phyloP scores from a whole-genome alignment of 2,797 vertebrate genomes.

The Psittacula derbiana region DNA sequence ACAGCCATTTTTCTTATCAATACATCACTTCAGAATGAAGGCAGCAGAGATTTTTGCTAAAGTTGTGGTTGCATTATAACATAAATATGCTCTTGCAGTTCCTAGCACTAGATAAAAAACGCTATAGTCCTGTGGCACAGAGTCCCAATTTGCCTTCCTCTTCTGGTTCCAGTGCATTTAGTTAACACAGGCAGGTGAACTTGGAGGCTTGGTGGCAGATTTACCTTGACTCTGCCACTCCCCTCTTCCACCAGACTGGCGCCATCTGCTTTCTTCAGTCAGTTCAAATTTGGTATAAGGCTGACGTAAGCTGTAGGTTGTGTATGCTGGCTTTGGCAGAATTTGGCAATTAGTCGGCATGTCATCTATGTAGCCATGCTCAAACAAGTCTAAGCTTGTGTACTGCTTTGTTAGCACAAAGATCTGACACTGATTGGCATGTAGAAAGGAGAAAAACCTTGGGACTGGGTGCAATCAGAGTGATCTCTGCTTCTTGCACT shows the following conservation, averaged over 20 bases:
- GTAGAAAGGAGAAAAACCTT: neutral
- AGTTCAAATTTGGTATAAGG: neutral
- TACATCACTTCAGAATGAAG: neutral
- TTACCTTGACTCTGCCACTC: neutral
- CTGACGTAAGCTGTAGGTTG: neutral
- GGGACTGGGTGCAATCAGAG: neutral
- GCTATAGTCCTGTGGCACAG: neutral
- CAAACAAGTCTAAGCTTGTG: neutral
- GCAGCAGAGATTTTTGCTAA: constrained; percentile 27
- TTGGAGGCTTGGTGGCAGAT: neutral
- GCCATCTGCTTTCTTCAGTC: neutral
- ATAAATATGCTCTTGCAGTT: neutral
- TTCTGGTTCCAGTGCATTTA: neutral
- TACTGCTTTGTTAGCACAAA: neutral
- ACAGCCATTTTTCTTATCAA: constrained; percentile 17
- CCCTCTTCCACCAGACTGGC: neutral
- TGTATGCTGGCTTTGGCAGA: neutral
- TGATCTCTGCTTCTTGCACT: neutral
- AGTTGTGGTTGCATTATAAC: neutral
- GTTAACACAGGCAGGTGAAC: neutral
- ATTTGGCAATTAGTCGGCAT: neutral
- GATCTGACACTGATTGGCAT: neutral
- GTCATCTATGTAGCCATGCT: neutral
- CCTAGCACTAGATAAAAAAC: neutral
- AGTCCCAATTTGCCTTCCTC: neutral